Evolutionary conservation across 2,888 invertebrate genomes (phyloP), one percentile per base, ranked within the genome.

Genomic region (Parnassius apollo): DNA sequence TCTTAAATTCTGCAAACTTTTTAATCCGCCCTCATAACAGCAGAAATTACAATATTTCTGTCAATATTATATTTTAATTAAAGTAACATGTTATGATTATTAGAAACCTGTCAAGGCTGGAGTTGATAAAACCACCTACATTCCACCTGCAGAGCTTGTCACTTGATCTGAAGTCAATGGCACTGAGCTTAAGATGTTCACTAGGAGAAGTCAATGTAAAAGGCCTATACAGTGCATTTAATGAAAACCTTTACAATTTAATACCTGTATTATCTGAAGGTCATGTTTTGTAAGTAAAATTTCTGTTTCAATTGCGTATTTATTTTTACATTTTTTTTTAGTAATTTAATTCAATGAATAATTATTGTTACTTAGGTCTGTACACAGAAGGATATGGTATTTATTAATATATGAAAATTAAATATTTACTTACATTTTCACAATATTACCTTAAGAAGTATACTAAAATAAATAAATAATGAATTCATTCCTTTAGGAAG

Each of bases 221-320:
- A 67, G 91, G 91, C 9, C 74, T 90, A 42, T 91, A 91, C 69
- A 87, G 88, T 75, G 91, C 91, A 52, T 90, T 86, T 68, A 91
- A 91, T 75, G 91, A 91, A 62, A 91, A 91, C 73, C 80, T 91
- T 2, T 91, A 88, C 67, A 91, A 91, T 69, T 78, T 91, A 49
- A 86, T 91, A 68, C 91, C 91, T 2, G 89, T 91, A 0, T 80
- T 91, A 77, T 85, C 90, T 10, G 91, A 91, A 68, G 91, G 91
- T 11, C 91, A 91, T 84, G 80, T 91, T 65, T 67, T 91, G 91
- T 91, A 71, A 91, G 91, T 88, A 65, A 9, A n/a, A 48, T 9
- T 13, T 1, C n/a, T 55, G 12, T 61, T 61, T 18, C 44, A 42
- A 42, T 12, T 18, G 45, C 4, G 55, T 13, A 59, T 53, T 56